Base-by-base conservation (phyloP, 1,140 invertebrate genomes). In the Ips typographus region DNA sequence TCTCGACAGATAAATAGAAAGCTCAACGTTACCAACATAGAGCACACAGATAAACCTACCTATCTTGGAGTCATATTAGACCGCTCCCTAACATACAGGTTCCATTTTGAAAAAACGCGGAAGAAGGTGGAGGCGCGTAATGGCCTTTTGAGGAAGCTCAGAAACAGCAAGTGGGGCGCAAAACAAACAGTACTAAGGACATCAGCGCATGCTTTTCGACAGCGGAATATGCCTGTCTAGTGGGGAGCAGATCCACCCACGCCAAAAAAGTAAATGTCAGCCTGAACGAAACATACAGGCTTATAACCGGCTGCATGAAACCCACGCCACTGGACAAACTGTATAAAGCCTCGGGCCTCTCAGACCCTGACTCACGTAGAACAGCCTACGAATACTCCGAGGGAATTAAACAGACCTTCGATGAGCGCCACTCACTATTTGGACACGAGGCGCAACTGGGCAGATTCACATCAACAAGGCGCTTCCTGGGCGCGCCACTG, bases 311-410 rank as follows among this genome's bases (percentile, higher is more conserved):
- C 7, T 55, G 52, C 52, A 55, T 5, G 52, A 55, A 5, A 37
- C 6, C 52, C 6, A 55, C 52, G 7, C 52, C 52, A 55, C 52
- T 55, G 52, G 22, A 55, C 52, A 55, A 55, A 55, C 7, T 55
- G 52, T 55, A 55, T 36, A 55, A 37, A 55, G 52, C 52, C 43
- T 47, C 43, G 43, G 43, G 43, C 4, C 5, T 55, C 6, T 55
- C 52, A 55, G 52, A 55, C 52, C 52, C 52, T 47, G 44, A 47
- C 44, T 47, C 44, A 47, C 44, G 44, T 47, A 47, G 44, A 47
- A 47, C n/a, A 47, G 44, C n/a, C 5, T n/a, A 47, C n/a, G 44
- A 47, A 47, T 47, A 6, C 44, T 6, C 44, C 5, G 44, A 47
- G 44, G n/a, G 44, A 47, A 47, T n/a, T 47, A 47, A n/a, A 47